Percentiles rank a stretch among this genome's conserved stretches.
phyloP scores from a whole-genome alignment of 1,140 invertebrate species.

The Drosophila nigromelanica region DNA sequence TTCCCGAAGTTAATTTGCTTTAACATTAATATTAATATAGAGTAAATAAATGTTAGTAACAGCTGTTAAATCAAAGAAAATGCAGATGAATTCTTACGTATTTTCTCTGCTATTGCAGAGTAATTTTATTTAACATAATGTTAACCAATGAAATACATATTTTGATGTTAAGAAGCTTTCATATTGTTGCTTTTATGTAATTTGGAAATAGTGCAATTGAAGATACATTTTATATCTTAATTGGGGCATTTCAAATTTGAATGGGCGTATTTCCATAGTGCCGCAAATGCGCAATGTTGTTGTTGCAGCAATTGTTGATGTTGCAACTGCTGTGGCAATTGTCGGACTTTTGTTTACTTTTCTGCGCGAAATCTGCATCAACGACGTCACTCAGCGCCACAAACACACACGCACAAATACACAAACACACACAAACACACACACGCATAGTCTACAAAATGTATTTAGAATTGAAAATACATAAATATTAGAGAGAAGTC shows the following conservation, averaged over 20 bases:
- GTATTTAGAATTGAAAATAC: constrained; percentile 63
- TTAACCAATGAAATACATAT: too few species aligned
- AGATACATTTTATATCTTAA: neutral
- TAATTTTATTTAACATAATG: too few species aligned
- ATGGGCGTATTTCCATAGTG: neutral
- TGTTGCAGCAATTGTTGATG: constrained; percentile 5
- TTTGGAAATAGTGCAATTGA: neutral
- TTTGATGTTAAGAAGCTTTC: neutral
- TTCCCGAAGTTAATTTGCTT: too few species aligned
- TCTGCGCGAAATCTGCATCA: constrained; percentile 61
- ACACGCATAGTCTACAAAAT: constrained; percentile 15
- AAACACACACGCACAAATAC: constrained; percentile 45
- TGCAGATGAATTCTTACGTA: too few species aligned
- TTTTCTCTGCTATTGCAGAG: too few species aligned
- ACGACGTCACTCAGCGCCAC: constrained; percentile 63
- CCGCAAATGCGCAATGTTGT: constrained; percentile 28
- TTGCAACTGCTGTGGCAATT: constrained; percentile 33
- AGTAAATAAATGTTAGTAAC: too few species aligned
- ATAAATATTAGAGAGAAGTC: constrained; percentile 45
- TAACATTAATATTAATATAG: too few species aligned
- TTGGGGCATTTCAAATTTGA: neutral
- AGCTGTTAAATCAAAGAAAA: too few species aligned
- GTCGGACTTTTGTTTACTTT: constrained; percentile 62
- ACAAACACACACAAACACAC: constrained; percentile 33
- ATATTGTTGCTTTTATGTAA: neutral